Conservation (phyloP, 2,797 vertebrate genomes). For the Micromesistius poutassou region DNA sequence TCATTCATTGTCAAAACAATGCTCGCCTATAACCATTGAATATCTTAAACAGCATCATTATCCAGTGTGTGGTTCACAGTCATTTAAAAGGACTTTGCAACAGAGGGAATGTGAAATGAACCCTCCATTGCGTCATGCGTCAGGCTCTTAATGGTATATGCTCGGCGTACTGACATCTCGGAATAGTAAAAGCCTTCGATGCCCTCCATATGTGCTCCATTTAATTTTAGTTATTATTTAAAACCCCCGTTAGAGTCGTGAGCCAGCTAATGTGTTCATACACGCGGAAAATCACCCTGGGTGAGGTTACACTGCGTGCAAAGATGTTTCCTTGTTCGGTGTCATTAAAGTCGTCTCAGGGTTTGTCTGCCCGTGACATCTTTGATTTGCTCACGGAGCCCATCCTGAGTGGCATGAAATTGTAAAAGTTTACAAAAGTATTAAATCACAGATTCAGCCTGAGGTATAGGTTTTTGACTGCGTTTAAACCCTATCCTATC, state of each 20-base stretch:
- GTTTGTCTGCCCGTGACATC: background rate
- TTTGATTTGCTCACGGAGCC: background rate
- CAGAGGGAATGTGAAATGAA: background rate
- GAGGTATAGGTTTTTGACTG: too few relatives aligned
- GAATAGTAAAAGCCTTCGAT: conserved; percentile 43
- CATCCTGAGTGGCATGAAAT: background rate
- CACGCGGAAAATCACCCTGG: conserved; percentile 41
- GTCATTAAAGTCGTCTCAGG: conserved; percentile 45
- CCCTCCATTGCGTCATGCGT: background rate
- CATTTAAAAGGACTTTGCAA: background rate
- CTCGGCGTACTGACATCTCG: conserved; percentile 37
- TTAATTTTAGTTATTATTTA: conserved; percentile 45
- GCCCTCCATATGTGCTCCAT: conserved; percentile 52
- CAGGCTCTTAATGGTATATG: conserved; percentile 19
- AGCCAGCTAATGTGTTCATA: conserved; percentile 57
- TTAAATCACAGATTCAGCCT: background rate
- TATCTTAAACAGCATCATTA: background rate
- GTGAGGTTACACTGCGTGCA: conserved; percentile 36
- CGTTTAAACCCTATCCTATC: background rate
- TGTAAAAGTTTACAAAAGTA: background rate
- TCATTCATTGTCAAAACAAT: background rate
- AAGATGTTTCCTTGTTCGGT: conserved; percentile 42
- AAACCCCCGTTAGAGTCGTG: conserved; percentile 26
- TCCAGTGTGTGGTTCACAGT: background rate
- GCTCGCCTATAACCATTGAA: background rate